These are phyloP conservation scores for Bucorvus abyssinicus DNA, from an alignment of 2,797 vertebrate species.

Conservation along the genomic window DNA sequence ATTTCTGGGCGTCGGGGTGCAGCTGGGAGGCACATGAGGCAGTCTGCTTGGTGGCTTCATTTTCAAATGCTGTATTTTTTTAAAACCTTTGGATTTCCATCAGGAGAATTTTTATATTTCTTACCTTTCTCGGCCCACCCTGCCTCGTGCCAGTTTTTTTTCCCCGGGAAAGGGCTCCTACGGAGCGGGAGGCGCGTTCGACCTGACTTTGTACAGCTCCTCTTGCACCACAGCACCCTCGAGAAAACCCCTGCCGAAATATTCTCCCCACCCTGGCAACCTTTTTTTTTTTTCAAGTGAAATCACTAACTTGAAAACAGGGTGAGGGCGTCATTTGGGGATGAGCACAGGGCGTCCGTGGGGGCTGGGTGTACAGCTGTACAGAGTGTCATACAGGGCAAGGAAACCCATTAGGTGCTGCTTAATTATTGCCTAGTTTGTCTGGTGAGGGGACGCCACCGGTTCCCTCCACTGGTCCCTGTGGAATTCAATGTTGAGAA, in stretches of 20 bases:
- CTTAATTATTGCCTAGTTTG: background rate
- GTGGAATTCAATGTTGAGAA: background rate
- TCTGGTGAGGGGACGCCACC: background rate
- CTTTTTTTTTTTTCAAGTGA: background rate
- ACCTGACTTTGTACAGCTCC: background rate
- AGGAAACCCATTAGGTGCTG: background rate
- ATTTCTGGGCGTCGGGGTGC: background rate
- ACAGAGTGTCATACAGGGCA: background rate
- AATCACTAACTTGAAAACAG: background rate
- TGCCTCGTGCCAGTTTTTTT: background rate
- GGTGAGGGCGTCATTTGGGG: background rate
- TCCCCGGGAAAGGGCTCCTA: background rate
- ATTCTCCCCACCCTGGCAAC: fast-evolving
- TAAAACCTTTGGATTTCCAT: conserved; percentile 51
- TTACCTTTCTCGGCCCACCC: background rate
- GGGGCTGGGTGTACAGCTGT: background rate
- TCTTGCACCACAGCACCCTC: background rate
- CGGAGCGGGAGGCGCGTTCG: fast-evolving
- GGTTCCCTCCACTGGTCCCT: conserved; percentile 1
- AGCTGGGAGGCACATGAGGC: background rate
- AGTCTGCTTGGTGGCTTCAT: conserved; percentile 3
- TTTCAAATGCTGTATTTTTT: conserved; percentile 58
- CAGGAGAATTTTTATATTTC: conserved; percentile 58
- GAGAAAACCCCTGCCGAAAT: background rate
- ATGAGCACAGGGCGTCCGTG: fast-evolving